phyloP scores from a whole-genome alignment of 2,888 invertebrate genomes.

The Sipha maydis region DNA sequence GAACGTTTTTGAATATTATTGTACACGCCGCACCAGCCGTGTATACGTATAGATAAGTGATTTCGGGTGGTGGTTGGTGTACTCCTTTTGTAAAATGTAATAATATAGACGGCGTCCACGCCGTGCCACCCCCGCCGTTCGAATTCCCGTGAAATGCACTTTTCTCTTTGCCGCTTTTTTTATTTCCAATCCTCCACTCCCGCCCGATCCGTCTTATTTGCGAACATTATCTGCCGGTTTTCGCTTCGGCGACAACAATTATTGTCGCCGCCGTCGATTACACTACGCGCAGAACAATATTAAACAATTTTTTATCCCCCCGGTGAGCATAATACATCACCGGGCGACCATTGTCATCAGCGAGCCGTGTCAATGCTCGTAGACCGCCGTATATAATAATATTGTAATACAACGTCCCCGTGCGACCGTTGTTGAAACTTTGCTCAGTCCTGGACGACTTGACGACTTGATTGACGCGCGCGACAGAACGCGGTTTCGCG shows the following conservation, averaged over 20 bases:
- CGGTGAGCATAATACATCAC: neutral
- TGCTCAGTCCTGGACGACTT: no score
- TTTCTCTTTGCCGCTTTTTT: constrained; percentile 15
- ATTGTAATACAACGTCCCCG: no score
- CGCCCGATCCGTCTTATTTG: neutral
- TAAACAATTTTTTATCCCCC: neutral
- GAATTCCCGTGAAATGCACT: constrained; percentile 2
- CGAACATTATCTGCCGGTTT: constrained; percentile 43
- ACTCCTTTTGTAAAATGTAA: constrained; percentile 11
- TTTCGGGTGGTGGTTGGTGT: neutral
- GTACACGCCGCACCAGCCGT: neutral
- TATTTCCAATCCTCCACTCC: neutral
- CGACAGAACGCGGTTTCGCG: no score
- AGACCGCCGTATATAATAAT: neutral
- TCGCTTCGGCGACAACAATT: constrained; percentile 38
- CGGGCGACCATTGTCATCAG: neutral
- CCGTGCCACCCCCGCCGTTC: neutral
- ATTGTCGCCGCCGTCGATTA: neutral
- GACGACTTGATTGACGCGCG: no score
- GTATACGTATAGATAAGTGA: constrained; percentile 40
- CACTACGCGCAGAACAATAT: neutral
- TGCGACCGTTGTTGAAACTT: no score
- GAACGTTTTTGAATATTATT: constrained; percentile 43
- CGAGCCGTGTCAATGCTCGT: neutral
- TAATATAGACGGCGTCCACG: neutral